These are phyloP conservation scores for Branchinecta lynchi DNA, from an alignment of 1,140 invertebrate species.

Conservation along the genomic window DNA sequence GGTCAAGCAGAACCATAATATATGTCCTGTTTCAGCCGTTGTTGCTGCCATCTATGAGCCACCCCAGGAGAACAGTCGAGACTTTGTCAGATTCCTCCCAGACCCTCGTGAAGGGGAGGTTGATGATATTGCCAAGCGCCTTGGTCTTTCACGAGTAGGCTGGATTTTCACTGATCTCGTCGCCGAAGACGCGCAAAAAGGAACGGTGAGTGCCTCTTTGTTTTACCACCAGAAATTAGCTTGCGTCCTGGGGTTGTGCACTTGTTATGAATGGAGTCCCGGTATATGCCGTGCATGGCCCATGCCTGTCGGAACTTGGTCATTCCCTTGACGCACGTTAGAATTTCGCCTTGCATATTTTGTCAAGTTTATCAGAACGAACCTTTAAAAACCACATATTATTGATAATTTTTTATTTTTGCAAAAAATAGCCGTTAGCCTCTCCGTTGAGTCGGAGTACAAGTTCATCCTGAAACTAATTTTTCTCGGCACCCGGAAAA, in stretches of 20 bases:
- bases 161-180: constrained; percentile 99
- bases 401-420: too few species aligned
- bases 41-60: constrained; percentile 97
- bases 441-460: too few species aligned
- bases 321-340: too few species aligned
- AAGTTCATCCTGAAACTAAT: too few species aligned
- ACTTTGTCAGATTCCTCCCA: constrained; percentile 46
- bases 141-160: constrained; percentile 73
- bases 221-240: not conserved
- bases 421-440: too few species aligned
- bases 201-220: constrained; percentile 49
- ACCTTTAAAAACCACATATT: too few species aligned
- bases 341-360: too few species aligned
- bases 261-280: not conserved
- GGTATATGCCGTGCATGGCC: too few species aligned
- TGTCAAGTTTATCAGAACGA: too few species aligned
- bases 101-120: constrained; percentile 58
- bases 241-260: constrained; percentile 22
- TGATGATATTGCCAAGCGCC: constrained; percentile 53
- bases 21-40: constrained; percentile 41
- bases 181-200: constrained; percentile 64
- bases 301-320: too few species aligned
- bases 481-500: too few species aligned
- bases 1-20: too few species aligned
- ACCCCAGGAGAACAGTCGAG: constrained; percentile 63